A percentile compares a stretch with the other conserved stretches of the same genome.
Evolutionary conservation across 1,140 invertebrate genomes (phyloP).

Genomic region (Ips nitidus): DNA sequence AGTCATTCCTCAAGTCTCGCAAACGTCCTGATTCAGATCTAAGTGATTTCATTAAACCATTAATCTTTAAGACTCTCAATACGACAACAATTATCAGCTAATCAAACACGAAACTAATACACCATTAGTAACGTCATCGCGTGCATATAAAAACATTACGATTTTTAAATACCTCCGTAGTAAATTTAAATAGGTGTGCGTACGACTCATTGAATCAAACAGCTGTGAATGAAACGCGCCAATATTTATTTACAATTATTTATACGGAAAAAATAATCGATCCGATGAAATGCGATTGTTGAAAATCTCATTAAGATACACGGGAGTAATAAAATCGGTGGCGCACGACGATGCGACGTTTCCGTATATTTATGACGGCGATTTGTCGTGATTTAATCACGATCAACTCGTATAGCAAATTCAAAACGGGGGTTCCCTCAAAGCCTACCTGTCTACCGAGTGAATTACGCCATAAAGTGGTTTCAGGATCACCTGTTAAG

Average conservation of each 20-base stretch:
- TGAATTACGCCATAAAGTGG: too few relatives aligned
- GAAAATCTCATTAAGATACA: conserved; percentile 16
- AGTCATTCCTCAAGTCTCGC: too few relatives aligned
- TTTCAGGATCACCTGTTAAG: too few relatives aligned
- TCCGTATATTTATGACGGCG: not conserved
- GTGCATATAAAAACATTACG: not conserved
- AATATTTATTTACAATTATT: conserved; percentile 24
- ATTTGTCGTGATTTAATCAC: conserved; percentile 1
- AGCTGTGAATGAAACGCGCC: conserved; percentile 9
- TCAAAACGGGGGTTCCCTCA: not conserved
- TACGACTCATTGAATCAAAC: not conserved
- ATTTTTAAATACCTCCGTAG: conserved; percentile 1
- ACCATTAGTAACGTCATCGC: not conserved
- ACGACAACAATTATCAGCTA: too few relatives aligned
- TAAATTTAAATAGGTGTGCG: conserved; percentile 5
- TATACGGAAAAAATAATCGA: conserved; percentile 17
- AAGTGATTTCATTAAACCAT: too few relatives aligned
- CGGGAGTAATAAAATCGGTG: conserved; percentile 4
- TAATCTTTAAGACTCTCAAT: too few relatives aligned
- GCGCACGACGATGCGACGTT: conserved; percentile 1
- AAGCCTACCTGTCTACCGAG: not conserved
- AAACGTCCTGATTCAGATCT: too few relatives aligned
- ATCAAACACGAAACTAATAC: too few relatives aligned
- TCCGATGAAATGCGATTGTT: conserved; percentile 4
- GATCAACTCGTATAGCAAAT: not conserved